These are phyloP conservation scores for Drosophila bifasciata DNA, from an alignment of 1,140 invertebrate genomes.

Conservation along the genomic window DNA sequence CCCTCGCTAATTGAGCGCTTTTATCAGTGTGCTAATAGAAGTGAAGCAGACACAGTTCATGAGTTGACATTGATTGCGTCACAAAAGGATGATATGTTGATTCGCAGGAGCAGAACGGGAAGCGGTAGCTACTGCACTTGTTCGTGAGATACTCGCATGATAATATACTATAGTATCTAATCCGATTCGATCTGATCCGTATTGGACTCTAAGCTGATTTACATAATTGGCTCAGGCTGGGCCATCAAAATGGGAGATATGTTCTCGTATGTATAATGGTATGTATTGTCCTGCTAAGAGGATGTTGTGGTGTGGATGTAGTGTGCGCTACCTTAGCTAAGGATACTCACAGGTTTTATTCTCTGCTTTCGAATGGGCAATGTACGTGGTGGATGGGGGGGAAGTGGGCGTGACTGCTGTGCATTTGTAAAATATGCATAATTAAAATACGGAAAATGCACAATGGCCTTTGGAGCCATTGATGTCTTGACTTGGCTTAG, in stretches of 20 bases:
- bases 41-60: constrained; percentile 3
- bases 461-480: constrained; percentile 24
- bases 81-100: constrained; percentile 7
- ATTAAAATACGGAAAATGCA: constrained; percentile 58
- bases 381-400: neutral
- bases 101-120: neutral
- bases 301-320: neutral
- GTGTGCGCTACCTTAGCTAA: constrained; percentile 4
- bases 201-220: constrained; percentile 52
- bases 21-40: constrained; percentile 63
- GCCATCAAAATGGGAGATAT: neutral
- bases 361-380: neutral
- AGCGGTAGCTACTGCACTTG: constrained; percentile 37
- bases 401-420: constrained; percentile 4
- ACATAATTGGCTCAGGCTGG: constrained; percentile 54
- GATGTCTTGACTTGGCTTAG: constrained; percentile 2
- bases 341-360: neutral
- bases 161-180: neutral
- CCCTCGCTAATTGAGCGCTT: constrained; percentile 66
- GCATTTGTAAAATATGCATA: constrained; percentile 68
- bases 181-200: constrained; percentile 14
- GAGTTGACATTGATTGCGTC: constrained; percentile 40
- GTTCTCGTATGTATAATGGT: no score
- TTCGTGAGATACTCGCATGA: neutral
- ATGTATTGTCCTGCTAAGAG: no score